phyloP scores from a whole-genome alignment of 1,140 invertebrate species.

The Sitodiplosis mosellana region DNA sequence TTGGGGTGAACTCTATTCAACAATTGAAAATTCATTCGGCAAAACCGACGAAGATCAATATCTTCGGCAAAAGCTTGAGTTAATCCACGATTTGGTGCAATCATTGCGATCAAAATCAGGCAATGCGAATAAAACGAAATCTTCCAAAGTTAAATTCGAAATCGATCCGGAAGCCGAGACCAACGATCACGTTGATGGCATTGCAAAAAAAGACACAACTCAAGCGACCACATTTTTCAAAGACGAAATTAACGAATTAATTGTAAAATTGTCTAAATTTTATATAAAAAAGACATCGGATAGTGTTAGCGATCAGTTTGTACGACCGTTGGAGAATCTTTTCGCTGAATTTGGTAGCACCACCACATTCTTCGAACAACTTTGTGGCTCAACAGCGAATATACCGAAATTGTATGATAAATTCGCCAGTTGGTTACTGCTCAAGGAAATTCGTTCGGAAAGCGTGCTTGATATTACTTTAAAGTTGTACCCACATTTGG shows the following conservation, averaged over 20 bases:
- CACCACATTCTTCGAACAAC: conserved; percentile 9
- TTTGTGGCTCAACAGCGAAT: conserved; percentile 2
- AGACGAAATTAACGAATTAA: conserved; percentile 28
- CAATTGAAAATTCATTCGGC: too few relatives aligned
- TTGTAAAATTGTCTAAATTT: conserved; percentile 27
- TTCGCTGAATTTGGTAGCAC: not conserved
- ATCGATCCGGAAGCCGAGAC: conserved; percentile 1
- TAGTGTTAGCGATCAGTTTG: conserved; percentile 12
- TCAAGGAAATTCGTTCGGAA: conserved; percentile 20
- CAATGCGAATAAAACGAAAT: too few relatives aligned
- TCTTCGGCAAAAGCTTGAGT: too few relatives aligned
- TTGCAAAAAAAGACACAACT: not conserved
- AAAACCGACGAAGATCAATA: too few relatives aligned
- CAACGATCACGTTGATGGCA: not conserved
- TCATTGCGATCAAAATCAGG: too few relatives aligned
- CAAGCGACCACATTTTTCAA: conserved; percentile 11
- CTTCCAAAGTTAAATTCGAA: conserved; percentile 13
- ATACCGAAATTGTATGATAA: conserved; percentile 26
- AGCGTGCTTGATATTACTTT: conserved; percentile 37
- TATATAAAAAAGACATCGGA: conserved; percentile 29
- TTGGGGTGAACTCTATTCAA: conserved; percentile 26
- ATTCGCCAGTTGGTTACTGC: conserved; percentile 27
- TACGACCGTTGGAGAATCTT: conserved; percentile 1
- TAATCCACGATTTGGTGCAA: too few relatives aligned
- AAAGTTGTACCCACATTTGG: conserved; percentile 30